phyloP scores from a whole-genome alignment of 2,797 vertebrate species.

The Chrysocyon brachyurus region DNA sequence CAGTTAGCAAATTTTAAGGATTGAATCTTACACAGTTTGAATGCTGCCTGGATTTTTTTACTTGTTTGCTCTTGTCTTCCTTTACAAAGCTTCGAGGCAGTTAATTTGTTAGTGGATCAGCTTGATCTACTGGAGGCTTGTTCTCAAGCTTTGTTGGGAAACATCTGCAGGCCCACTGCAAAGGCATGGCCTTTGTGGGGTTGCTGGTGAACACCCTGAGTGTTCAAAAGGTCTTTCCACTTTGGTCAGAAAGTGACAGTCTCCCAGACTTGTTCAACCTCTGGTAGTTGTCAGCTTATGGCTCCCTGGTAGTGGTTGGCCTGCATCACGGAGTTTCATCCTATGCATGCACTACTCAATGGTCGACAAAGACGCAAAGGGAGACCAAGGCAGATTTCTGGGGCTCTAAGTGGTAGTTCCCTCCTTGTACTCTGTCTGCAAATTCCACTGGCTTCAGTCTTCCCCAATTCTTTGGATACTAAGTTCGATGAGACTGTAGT shows the following conservation, averaged over 20 bases:
- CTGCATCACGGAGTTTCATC: neutral
- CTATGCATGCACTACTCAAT: accelerated
- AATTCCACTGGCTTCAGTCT: neutral
- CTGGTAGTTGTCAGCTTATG: neutral
- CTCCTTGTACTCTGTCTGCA: neutral
- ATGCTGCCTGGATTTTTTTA: neutral
- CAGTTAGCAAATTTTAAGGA: neutral
- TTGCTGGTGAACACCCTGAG: neutral
- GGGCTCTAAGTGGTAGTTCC: neutral
- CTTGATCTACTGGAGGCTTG: neutral
- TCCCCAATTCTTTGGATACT: neutral
- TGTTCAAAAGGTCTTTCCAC: neutral
- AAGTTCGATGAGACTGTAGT: neutral
- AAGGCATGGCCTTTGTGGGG: neutral
- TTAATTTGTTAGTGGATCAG: neutral
- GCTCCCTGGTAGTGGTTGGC: neutral
- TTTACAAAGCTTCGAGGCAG: constrained; percentile 1
- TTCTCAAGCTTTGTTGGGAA: neutral
- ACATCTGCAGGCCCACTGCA: neutral
- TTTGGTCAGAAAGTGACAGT: neutral
- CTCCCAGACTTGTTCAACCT: neutral
- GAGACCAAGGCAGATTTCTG: neutral
- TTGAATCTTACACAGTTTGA: neutral
- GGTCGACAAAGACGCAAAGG: neutral
- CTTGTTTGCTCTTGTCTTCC: neutral